Evolutionary conservation across 2,797 vertebrate genomes (phyloP).

Genomic region (Dallia pectoralis): DNA sequence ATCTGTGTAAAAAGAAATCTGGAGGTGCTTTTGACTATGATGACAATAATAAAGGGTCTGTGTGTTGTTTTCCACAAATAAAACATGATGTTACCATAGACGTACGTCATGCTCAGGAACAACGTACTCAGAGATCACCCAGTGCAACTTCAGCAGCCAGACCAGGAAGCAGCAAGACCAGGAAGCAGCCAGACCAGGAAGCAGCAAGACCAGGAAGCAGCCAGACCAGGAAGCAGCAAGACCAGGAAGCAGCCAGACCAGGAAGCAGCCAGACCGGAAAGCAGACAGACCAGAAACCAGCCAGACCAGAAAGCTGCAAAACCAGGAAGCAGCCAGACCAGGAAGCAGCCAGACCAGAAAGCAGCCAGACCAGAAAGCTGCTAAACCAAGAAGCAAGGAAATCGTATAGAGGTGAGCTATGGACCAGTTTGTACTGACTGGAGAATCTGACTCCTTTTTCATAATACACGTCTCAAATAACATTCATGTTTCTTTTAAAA

Average conservation of each 20-base stretch:
- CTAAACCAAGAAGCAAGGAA: slow-evolving; percentile 11
- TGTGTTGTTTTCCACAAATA: slow-evolving; percentile 5
- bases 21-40: background rate
- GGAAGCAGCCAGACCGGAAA: slow-evolving; percentile 13
- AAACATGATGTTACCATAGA: slow-evolving; percentile 7
- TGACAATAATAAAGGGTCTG: background rate
- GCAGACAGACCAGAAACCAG: slow-evolving; percentile 9
- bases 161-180: slow-evolving; percentile 8
- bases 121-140: background rate
- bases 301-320: slow-evolving; percentile 12
- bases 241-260: slow-evolving; percentile 12
- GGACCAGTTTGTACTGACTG: slow-evolving; percentile 6
- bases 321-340: slow-evolving; percentile 12
- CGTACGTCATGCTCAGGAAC: background rate
- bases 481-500: background rate
- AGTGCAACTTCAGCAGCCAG: slow-evolving; percentile 1
- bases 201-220: slow-evolving; percentile 9
- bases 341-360: slow-evolving; percentile 13
- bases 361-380: slow-evolving; percentile 2
- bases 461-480: background rate
- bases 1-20: background rate
- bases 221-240: slow-evolving; percentile 13
- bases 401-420: background rate
- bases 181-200: slow-evolving; percentile 12
- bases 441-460: background rate